Evolutionary conservation across 2,797 vertebrate genomes (phyloP).

Genomic region (Scleropages formosus): DNA sequence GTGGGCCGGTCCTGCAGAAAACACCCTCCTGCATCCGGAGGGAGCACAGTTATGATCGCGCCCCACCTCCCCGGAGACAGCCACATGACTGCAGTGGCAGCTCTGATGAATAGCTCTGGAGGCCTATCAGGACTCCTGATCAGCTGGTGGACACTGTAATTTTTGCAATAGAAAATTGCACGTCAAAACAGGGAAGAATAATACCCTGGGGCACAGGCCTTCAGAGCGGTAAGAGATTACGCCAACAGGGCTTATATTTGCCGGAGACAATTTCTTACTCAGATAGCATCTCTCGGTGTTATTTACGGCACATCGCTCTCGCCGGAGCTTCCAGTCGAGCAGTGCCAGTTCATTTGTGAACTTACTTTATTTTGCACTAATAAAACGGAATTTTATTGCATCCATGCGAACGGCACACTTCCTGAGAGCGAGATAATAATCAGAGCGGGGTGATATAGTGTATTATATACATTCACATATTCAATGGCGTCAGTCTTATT

Average conservation of each 20-base stretch:
- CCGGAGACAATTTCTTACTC: slow-evolving; percentile 23
- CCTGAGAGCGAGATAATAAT: not conserved
- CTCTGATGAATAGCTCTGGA: slow-evolving; percentile 22
- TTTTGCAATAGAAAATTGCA: slow-evolving; percentile 33
- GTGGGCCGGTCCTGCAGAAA: slow-evolving; percentile 63
- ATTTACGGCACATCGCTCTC: slow-evolving; percentile 23
- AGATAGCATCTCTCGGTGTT: slow-evolving; percentile 31
- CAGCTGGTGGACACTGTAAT: slow-evolving; percentile 23
- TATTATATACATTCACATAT: too few relatives aligned
- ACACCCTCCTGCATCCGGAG: slow-evolving; percentile 71
- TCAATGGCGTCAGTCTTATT: too few relatives aligned
- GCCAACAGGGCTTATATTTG: not conserved
- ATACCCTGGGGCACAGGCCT: slow-evolving; percentile 12
- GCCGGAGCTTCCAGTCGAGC: slow-evolving; percentile 13
- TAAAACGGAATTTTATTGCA: slow-evolving; percentile 16
- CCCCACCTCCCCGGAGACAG: too few relatives aligned
- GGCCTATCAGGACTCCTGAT: slow-evolving; percentile 23
- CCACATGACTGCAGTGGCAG: not conserved
- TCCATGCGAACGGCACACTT: not conserved
- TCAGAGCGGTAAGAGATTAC: slow-evolving; percentile 25
- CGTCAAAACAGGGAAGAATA: slow-evolving; percentile 26
- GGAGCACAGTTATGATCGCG: slow-evolving; percentile 5
- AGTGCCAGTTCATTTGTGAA: slow-evolving; percentile 25
- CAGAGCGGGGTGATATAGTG: not conserved
- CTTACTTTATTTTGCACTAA: not conserved